Conservation (phyloP, 2,113 vertebrate species). For the Melanerpes aurifrons region DNA sequence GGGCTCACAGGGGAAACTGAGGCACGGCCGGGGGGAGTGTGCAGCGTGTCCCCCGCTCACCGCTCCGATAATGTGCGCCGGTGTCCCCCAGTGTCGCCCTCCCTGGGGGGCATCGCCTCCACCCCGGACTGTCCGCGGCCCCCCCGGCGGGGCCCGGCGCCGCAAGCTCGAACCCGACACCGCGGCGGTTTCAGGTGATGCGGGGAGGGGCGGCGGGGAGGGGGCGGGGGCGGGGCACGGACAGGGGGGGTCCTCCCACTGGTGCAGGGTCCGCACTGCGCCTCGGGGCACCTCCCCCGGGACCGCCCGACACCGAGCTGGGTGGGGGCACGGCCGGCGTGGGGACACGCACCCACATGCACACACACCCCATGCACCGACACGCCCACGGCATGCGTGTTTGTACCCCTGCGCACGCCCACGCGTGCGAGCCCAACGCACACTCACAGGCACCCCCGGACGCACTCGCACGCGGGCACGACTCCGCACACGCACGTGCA, state of each 20-base stretch:
- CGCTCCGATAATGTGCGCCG: neutral
- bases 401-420: neutral
- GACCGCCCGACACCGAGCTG: neutral
- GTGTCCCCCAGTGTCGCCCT: neutral
- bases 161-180: slow-evolving; percentile 22
- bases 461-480: neutral
- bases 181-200: slow-evolving; percentile 47
- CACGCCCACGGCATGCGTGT: neutral
- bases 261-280: neutral
- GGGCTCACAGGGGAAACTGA: neutral
- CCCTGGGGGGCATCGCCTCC: neutral
- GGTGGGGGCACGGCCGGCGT: neutral
- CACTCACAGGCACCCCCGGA: neutral
- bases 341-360: neutral
- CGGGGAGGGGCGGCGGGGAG: neutral
- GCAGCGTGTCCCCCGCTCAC: neutral
- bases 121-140: neutral
- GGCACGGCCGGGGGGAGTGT: neutral
- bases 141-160: neutral
- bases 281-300: neutral
- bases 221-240: neutral
- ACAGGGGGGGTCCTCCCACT: neutral
- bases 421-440: neutral
- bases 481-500: too few species aligned
- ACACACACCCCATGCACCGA: neutral